Conservation (phyloP, 2,113 vertebrate species). For the Scophthalmus maximus region DNA sequence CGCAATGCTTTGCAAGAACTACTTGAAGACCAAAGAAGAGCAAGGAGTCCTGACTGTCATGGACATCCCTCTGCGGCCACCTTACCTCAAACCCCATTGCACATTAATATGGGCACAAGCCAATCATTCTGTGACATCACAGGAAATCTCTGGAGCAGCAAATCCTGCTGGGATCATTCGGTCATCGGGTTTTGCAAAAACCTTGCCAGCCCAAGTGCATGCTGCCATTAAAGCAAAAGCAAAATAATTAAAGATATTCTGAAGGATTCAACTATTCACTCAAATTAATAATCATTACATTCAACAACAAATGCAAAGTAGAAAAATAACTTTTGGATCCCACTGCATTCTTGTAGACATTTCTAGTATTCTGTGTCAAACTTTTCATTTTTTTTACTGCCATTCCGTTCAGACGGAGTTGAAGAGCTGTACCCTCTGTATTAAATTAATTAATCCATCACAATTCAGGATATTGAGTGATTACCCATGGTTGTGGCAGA, state of each 20-base stretch:
- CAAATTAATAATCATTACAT: neutral
- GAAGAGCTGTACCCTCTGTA: slow-evolving; percentile 50
- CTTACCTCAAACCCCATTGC: neutral
- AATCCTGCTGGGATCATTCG: neutral
- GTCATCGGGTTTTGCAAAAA: neutral
- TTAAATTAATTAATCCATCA: slow-evolving; percentile 71
- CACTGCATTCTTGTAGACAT: slow-evolving; percentile 29
- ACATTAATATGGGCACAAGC: neutral
- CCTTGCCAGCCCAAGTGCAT: neutral
- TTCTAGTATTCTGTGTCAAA: slow-evolving; percentile 47
- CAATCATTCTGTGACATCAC: neutral
- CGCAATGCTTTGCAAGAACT: neutral
- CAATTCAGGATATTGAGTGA: slow-evolving; percentile 64
- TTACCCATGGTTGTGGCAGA: slow-evolving; percentile 48
- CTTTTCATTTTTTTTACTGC: slow-evolving; percentile 50
- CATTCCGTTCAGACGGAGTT: slow-evolving; percentile 41
- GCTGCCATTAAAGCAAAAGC: neutral
- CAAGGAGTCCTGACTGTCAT: neutral
- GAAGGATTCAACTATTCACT: too few relatives aligned
- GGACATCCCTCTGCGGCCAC: neutral
- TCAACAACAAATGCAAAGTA: neutral
- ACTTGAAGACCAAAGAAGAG: too few relatives aligned
- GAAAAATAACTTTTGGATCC: neutral
- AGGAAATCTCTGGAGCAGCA: neutral
- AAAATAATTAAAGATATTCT: too few relatives aligned